phyloP scores from a whole-genome alignment of 2,113 vertebrate genomes.

The Zosterops borbonicus region DNA sequence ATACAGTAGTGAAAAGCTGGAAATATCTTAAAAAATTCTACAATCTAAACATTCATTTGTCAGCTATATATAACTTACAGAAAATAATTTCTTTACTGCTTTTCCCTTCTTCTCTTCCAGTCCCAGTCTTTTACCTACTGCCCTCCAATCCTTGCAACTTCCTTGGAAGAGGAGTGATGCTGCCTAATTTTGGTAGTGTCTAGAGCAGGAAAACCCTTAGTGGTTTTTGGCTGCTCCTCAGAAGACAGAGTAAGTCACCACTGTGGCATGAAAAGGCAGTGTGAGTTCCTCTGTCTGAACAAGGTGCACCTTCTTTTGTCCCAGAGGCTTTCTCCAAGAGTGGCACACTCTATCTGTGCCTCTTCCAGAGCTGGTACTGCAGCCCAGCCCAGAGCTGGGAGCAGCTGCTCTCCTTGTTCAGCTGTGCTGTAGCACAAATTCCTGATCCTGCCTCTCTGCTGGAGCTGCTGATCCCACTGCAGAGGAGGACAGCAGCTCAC shows the following conservation, averaged over 20 bases:
- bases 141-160: not conserved
- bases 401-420: not conserved
- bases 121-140: not conserved
- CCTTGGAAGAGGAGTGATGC: not conserved
- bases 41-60: not conserved
- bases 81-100: not conserved
- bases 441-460: not conserved
- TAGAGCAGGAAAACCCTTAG: not conserved
- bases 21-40: not conserved
- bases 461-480: not conserved
- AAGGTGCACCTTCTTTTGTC: not conserved
- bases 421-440: not conserved
- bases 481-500: not conserved
- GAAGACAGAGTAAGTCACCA: not conserved
- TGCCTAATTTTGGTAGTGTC: not conserved
- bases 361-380: not conserved
- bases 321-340: not conserved
- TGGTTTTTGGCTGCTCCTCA: not conserved
- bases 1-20: not conserved
- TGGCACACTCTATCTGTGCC: fast-evolving
- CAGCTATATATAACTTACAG: not conserved
- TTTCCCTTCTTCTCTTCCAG: not conserved
- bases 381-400: not conserved
- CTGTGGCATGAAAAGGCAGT: not conserved
- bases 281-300: not conserved